Base-by-base conservation (phyloP, 2,113 vertebrate genomes). In the Bufo gargarizans region DNA sequence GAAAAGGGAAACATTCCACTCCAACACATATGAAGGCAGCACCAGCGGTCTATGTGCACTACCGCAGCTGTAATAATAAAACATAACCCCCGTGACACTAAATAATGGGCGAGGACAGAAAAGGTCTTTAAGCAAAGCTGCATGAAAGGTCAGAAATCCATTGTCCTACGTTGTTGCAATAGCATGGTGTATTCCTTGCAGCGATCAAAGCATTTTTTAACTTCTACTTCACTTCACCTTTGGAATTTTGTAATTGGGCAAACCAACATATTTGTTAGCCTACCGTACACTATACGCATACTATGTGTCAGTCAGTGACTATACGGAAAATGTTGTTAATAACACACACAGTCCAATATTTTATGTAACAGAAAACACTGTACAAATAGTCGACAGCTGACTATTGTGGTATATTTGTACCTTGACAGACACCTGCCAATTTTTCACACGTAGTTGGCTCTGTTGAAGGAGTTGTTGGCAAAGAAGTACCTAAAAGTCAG, bases 381-480 rank as follows among this genome's bases (percentile, higher is more conserved):
- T 58, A 58, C 10, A 58, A 16, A 58, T 33, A 14, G 13, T 3
- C 55, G 43, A 79, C 22, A 58, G 4, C 43, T 78, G 20, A 13
- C 11, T 20, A 50, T 14, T 0, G 17, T 45, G 2, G 4, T 49
- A 43, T 16, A 67, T 91, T 91, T 95, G 89, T 98, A 99, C 98
- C 97, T 98, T 96, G 95, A 91, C 97, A 98, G 91, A 96, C 96
- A 85, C 93, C 94, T 91, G 94, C 96, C 43, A 96, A 89, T 1
- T 96, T 94, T 74, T 94, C 91, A 90, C 97, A 99, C 91, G 90
- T 96, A 85, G 94, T 92, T 56, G 94, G 92, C 92, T 94, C 92
- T 43, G 96, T 90, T 74, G 92, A 59, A 0, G 96, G 93, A 85
- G 90, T 91, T 16, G 92, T 94, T 89, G 96, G 89, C 74, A 95